phyloP scores from a whole-genome alignment of 2,888 invertebrate species.

The Callyntrura guangdongensis region DNA sequence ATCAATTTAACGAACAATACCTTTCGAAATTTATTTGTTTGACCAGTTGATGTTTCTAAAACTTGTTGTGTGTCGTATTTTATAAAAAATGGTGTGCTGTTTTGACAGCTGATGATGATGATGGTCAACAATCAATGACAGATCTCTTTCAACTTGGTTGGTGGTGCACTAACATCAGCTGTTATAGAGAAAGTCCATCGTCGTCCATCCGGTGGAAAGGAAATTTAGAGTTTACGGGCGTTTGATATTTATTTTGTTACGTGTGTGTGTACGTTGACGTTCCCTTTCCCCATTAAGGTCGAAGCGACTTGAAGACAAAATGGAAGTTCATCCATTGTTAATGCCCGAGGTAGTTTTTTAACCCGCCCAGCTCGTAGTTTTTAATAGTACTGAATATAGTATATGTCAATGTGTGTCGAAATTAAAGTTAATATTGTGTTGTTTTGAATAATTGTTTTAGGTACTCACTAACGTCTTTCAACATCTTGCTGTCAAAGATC shows the following conservation, averaged over 20 bases:
- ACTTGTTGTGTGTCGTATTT: too few species aligned
- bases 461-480: constrained; percentile 76
- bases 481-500: constrained; percentile 70
- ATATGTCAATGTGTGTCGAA: too few species aligned
- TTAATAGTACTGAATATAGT: neutral
- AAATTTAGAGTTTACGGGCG: neutral
- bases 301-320: neutral
- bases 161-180: neutral
- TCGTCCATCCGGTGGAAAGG: too few species aligned
- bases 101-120: neutral
- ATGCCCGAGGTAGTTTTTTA: constrained; percentile 78
- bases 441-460: constrained; percentile 53
- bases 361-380: neutral
- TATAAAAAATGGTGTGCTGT: too few species aligned
- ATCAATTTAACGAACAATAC: too few species aligned
- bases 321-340: constrained; percentile 69
- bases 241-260: neutral
- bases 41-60: too few species aligned
- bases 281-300: too few species aligned
- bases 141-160: too few species aligned
- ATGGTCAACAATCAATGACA: neutral
- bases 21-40: too few species aligned
- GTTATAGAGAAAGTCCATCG: neutral
- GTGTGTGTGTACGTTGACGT: too few species aligned
- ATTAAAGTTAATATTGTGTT: too few species aligned